Base-by-base conservation (phyloP, 2,113 vertebrate species). In the Zosterops lateralis region DNA sequence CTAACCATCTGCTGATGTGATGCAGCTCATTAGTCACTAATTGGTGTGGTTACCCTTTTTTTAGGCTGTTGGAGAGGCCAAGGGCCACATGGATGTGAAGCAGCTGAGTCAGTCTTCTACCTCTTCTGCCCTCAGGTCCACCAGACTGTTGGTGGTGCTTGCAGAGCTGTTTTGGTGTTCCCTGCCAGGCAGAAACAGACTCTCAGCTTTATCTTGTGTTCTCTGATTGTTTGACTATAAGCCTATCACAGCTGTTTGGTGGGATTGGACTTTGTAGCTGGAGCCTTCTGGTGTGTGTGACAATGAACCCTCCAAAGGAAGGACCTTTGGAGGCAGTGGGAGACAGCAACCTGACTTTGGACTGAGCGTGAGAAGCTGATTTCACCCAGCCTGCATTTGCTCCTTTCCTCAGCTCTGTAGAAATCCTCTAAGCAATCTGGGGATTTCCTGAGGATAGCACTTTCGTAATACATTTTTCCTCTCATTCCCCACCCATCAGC, bases 1-100 rank as follows among this genome's bases (percentile, higher is more conserved):
- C 51, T 60, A 65, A 79, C 78, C 75, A 42, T 66, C 78, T 83
- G 87, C 74, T 75, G 42, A 62, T 28, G 64, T 89, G 77, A 83
- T 82, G 74, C 38, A 76, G 56, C 32, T 87, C 84, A 70, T 96
- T 95, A 95, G 78, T 96, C 93, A 95, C 64, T 91, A 76, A 73
- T 62, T 94, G 82, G 38, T 48, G 44, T 53, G 32, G 7, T 66
- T 92, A 84, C 26, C 32, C 44, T 68, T 60, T 84, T 74, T 77
- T 66, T 58, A 80, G 87, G 44, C 78, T 85, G 67, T 62, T 83
- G 78, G 42, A 90, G 89, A 80, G 87, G 81, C n/a, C 84, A 67
- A 74, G 78, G 89, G 34, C 93, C 89, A 42, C 14, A 9, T 6
- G 73, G 47, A 60, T 1, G 1, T 74, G 70, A 44, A 74, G 70